These are phyloP conservation scores for Anolis carolinensis DNA, from an alignment of 2,113 vertebrate genomes.

Conservation along the genomic window DNA sequence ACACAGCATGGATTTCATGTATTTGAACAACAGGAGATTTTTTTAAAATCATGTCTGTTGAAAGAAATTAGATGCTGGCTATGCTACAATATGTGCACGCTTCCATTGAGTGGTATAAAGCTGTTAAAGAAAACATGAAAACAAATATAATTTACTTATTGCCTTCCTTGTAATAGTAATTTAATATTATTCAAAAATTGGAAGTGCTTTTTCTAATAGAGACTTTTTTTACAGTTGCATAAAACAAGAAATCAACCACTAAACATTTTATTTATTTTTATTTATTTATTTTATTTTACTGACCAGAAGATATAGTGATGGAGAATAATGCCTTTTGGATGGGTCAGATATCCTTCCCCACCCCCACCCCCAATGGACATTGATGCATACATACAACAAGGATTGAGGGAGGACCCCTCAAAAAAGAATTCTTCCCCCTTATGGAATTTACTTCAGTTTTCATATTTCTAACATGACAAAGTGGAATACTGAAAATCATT, in stretches of 20 bases:
- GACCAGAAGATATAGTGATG: neutral
- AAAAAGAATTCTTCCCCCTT: too few species aligned
- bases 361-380: neutral
- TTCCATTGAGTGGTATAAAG: neutral
- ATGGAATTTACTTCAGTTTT: too few species aligned
- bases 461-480: too few species aligned
- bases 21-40: slow-evolving; percentile 21
- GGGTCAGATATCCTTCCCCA: neutral
- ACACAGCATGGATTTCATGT: slow-evolving; percentile 22
- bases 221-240: neutral
- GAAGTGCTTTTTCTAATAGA: neutral
- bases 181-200: neutral
- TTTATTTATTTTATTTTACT: too few species aligned
- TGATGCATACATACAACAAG: too few species aligned
- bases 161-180: neutral
- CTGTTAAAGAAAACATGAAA: slow-evolving; percentile 13
- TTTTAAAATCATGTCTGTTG: slow-evolving; percentile 30
- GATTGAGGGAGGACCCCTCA: too few species aligned
- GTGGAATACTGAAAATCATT: too few species aligned
- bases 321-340: neutral
- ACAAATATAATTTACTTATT: neutral
- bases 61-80: slow-evolving; percentile 11
- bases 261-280: neutral
- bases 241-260: neutral
- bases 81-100: neutral